Conservation (phyloP, 2,888 invertebrate species). For the Archips crataeganus region DNA sequence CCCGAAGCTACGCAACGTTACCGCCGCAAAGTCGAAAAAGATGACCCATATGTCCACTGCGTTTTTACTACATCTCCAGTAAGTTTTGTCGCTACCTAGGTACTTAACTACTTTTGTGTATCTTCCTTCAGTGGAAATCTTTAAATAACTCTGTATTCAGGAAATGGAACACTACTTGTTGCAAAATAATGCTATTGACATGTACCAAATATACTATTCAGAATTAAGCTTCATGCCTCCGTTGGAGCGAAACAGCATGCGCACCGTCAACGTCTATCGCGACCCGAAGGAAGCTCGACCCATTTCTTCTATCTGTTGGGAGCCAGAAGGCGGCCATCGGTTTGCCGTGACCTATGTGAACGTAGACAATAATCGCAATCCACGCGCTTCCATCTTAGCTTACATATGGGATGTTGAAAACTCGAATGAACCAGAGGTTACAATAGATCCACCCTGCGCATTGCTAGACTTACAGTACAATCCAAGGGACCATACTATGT, state of each 20-base stretch:
- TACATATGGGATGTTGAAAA: conserved; percentile 97
- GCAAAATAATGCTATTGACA: conserved; percentile 97
- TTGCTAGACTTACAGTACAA: conserved; percentile 94
- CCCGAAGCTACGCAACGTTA: conserved; percentile 91
- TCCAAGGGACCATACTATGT: conserved; percentile 89
- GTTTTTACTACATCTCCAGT: conserved; percentile 82
- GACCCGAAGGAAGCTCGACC: conserved; percentile 88
- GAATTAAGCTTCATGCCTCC: conserved; percentile 88
- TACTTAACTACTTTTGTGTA: not conserved
- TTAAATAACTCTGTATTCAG: conserved; percentile 67
- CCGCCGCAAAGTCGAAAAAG: conserved; percentile 92
- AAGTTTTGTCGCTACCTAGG: conserved; percentile 29
- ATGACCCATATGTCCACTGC: conserved; percentile 90
- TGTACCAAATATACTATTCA: conserved; percentile 95
- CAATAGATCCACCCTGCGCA: conserved; percentile 89
- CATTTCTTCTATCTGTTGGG: conserved; percentile 93
- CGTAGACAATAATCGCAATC: conserved; percentile 88
- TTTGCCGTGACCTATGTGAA: conserved; percentile 94
- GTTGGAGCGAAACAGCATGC: conserved; percentile 88
- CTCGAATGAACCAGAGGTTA: conserved; percentile 90
- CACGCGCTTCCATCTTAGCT: conserved; percentile 61
- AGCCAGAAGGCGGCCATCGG: conserved; percentile 91
- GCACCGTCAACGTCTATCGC: conserved; percentile 94
- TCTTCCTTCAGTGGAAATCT: not conserved
- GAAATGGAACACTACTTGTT: conserved; percentile 93